Conservation (phyloP, 2,113 vertebrate species). For the Leucoraja erinaceus region DNA sequence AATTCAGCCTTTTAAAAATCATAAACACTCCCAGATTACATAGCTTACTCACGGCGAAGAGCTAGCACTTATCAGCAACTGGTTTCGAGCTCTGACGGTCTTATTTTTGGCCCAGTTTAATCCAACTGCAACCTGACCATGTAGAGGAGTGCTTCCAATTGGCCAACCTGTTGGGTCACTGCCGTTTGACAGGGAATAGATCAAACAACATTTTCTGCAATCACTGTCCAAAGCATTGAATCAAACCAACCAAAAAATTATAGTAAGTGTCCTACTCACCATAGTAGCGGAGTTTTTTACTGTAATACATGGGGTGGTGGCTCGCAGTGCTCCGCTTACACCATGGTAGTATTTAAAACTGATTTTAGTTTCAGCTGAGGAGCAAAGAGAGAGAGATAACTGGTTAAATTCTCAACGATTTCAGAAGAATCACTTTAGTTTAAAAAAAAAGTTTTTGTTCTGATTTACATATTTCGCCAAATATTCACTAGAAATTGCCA, state of each 20-base stretch:
- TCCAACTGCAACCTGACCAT: not conserved
- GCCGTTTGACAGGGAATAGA: not conserved
- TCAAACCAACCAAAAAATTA: not conserved
- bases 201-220: not conserved
- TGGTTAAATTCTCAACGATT: not conserved
- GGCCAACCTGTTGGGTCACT: not conserved
- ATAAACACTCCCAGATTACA: not conserved
- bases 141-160: not conserved
- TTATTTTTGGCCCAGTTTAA: not conserved
- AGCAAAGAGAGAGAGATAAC: slow-evolving; percentile 45
- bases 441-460: not conserved
- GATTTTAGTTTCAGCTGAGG: slow-evolving; percentile 91
- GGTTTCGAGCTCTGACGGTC: not conserved
- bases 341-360: slow-evolving; percentile 98
- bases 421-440: not conserved
- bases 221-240: not conserved
- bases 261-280: slow-evolving; percentile 58
- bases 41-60: not conserved
- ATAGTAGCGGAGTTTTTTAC: slow-evolving; percentile 89
- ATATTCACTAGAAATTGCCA: not conserved
- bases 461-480: not conserved
- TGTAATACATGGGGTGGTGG: slow-evolving; percentile 93
- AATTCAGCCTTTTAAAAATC: not conserved
- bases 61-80: not conserved
- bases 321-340: slow-evolving; percentile 86